Base-by-base conservation (phyloP, 2,113 vertebrate genomes). In the Saguinus imperator region DNA sequence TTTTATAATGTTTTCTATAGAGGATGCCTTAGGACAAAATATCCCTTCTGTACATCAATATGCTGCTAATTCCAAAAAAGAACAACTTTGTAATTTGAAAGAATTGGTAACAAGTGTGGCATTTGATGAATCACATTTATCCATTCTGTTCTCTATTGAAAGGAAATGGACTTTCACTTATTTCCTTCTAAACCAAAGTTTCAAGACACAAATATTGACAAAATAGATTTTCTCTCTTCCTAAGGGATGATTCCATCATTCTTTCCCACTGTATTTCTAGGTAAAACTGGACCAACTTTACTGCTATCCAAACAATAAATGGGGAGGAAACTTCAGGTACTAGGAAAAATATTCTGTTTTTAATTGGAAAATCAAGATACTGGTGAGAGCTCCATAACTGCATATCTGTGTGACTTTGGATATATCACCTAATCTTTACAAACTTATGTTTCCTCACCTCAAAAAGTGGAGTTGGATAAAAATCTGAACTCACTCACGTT, bases 1-100 rank as follows among this genome's bases (percentile, higher is more conserved):
- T 77, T 96, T 90, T 76, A 76, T 76, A 55, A 72, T 48, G 18
- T 87, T 95, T 87, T 97, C 93, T 95, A 80, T 70, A 76, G 94
- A 90, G 85, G 80, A 68, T 92, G 55, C 82, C 95, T 87, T 45
- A 76, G 76, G 76, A 94, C 79, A 94, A 57, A 94, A 77, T 85
- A n/a, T 21, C 61, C 58, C 64, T 93, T 95, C 76, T 66, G 77
- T 75, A 57, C 45, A 72, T 95, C 73, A 82, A 14, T 76, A 77
- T 57, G 72, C 85, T 87, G 64, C 29, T 76, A 77, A 52, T 70
- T 89, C 37, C n/a, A 50, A n/a, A 73, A 86, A 91, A 91, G 58
- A 91, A 40, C 29, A 75, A 64, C 79, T 72, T 79, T 90, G 50
- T 91, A 68, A 95, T 85, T 87, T 73, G 92, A 89, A 94, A 96